Conservation (phyloP, 2,797 vertebrate genomes). For the Pagetopsis macropterus region DNA sequence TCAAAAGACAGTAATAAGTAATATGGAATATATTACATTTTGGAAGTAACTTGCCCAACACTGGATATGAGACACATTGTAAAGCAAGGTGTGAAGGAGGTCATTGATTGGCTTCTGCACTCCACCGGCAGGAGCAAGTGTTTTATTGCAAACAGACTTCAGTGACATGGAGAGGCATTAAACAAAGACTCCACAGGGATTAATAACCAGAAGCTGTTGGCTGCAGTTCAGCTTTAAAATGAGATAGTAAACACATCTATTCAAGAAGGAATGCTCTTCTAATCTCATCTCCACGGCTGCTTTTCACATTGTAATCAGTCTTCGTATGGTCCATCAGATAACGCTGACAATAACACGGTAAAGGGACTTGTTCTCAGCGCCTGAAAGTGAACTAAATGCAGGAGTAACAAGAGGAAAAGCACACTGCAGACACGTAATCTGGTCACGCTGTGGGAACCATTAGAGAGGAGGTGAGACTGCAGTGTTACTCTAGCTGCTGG, state of each 20-base stretch:
- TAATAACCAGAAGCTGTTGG: constrained; percentile 57
- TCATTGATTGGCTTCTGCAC: constrained; percentile 31
- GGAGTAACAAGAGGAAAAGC: constrained; percentile 36
- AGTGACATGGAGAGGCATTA: constrained; percentile 35
- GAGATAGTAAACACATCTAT: constrained; percentile 46
- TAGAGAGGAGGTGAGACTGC: constrained; percentile 35
- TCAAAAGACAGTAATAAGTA: too few relatives aligned
- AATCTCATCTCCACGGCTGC: constrained; percentile 44
- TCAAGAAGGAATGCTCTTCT: constrained; percentile 32
- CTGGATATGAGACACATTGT: too few relatives aligned
- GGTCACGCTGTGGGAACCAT: constrained; percentile 38
- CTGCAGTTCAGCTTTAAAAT: constrained; percentile 59
- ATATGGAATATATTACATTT: too few relatives aligned
- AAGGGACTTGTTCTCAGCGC: constrained; percentile 32
- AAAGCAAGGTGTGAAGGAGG: too few relatives aligned
- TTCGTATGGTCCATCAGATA: constrained; percentile 33
- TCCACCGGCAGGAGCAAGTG: constrained; percentile 7
- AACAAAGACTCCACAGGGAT: constrained; percentile 45
- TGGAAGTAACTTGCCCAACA: too few relatives aligned
- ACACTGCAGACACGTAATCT: constrained; percentile 37
- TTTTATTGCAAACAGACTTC: constrained; percentile 36
- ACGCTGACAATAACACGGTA: constrained; percentile 28
- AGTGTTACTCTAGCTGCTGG: constrained; percentile 20
- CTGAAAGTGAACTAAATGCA: constrained; percentile 22
- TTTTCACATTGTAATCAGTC: constrained; percentile 41